Evolutionary conservation across 2,113 vertebrate species (phyloP).

Genomic region (Typhlomys cinereus): DNA sequence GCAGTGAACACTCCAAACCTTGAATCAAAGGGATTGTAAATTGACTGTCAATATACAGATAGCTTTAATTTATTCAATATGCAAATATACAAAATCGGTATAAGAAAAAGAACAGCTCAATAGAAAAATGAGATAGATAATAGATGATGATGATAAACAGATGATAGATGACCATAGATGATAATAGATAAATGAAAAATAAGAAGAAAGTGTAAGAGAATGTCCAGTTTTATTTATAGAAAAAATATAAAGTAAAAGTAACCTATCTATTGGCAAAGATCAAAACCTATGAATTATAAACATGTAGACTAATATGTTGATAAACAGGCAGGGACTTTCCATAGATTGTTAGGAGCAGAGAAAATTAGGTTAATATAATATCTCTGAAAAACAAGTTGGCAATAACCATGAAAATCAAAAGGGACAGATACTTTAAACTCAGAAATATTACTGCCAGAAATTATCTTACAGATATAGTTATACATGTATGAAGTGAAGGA

Average conservation of each 20-base stretch:
- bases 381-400: constrained; percentile 19
- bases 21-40: neutral
- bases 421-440: neutral
- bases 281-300: constrained; percentile 3
- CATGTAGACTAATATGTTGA: neutral
- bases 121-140: constrained; percentile 4
- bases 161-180: neutral
- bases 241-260: constrained; percentile 57
- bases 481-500: neutral
- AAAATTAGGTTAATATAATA: constrained; percentile 20
- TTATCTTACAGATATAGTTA: neutral
- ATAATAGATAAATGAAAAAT: neutral
- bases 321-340: neutral
- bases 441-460: constrained; percentile 19
- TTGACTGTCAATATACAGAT: neutral
- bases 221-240: constrained; percentile 8
- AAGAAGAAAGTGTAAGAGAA: constrained; percentile 29
- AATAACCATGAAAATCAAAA: constrained; percentile 25
- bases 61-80: constrained; percentile 50
- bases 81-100: constrained; percentile 43
- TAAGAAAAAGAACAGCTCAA: no score
- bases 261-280: constrained; percentile 41
- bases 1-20: neutral
- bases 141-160: constrained; percentile 9
- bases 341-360: neutral